These are phyloP conservation scores for Ispidina picta DNA, from an alignment of 2,797 vertebrate genomes.

Conservation along the genomic window DNA sequence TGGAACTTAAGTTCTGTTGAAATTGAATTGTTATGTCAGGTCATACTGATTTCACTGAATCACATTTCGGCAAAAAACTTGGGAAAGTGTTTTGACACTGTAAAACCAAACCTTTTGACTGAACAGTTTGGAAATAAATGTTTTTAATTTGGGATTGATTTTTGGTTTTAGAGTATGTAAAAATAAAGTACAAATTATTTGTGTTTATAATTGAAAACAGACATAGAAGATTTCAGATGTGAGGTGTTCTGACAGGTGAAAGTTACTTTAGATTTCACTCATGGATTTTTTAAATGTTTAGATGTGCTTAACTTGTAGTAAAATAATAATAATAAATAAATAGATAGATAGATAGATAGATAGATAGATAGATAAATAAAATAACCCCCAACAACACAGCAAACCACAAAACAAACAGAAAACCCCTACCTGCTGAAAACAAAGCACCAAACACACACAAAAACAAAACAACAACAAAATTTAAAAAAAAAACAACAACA, in stretches of 20 bases:
- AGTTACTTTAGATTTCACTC: neutral
- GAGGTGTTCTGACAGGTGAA: neutral
- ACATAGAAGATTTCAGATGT: fast-evolving
- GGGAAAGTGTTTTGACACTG: neutral
- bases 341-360: too few species aligned
- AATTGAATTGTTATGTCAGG: neutral
- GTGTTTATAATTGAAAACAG: neutral
- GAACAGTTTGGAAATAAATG: neutral
- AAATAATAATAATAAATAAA: neutral
- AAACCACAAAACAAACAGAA: too few species aligned
- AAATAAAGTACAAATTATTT: neutral
- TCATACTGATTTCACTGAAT: neutral
- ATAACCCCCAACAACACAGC: neutral
- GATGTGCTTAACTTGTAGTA: neutral
- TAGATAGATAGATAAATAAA: neutral
- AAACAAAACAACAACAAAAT: neutral
- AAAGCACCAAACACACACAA: too few species aligned
- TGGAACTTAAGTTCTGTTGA: neutral
- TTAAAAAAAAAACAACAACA: neutral
- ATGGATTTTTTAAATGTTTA: neutral
- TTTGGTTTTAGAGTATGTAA: neutral
- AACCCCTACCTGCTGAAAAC: too few species aligned
- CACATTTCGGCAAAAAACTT: neutral
- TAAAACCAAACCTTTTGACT: neutral
- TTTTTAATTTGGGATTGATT: neutral